Evolutionary conservation across 2,113 vertebrate species (phyloP).

Genomic region (Macquaria australasica): DNA sequence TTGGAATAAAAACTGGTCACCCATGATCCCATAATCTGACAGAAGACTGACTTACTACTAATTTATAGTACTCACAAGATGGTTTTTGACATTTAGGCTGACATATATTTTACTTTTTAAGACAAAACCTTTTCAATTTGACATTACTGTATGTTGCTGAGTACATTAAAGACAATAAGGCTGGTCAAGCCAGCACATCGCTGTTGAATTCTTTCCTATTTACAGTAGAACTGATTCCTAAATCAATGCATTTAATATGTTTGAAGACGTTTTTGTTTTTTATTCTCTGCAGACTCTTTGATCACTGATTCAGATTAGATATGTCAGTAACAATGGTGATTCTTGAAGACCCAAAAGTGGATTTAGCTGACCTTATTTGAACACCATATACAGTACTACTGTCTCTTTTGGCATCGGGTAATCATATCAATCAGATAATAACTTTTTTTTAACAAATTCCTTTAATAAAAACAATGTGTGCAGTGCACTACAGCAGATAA

Average conservation of each 20-base stretch:
- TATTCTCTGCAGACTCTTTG: background rate
- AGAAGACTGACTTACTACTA: background rate
- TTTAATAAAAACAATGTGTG: background rate
- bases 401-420: background rate
- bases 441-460: background rate
- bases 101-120: background rate
- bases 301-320: background rate
- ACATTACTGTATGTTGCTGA: background rate
- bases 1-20: background rate
- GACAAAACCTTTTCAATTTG: background rate
- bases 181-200: background rate
- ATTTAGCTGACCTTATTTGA: background rate
- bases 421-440: background rate
- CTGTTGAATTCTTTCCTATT: background rate
- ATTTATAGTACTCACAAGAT: background rate
- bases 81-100: background rate
- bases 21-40: background rate
- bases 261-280: background rate
- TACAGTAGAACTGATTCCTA: background rate
- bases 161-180: background rate
- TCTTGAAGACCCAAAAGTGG: background rate
- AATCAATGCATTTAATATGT: background rate
- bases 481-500: background rate
- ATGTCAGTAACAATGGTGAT: background rate
- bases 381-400: background rate